Conservation (phyloP, 2,797 vertebrate species). For the Coreius guichenoti region DNA sequence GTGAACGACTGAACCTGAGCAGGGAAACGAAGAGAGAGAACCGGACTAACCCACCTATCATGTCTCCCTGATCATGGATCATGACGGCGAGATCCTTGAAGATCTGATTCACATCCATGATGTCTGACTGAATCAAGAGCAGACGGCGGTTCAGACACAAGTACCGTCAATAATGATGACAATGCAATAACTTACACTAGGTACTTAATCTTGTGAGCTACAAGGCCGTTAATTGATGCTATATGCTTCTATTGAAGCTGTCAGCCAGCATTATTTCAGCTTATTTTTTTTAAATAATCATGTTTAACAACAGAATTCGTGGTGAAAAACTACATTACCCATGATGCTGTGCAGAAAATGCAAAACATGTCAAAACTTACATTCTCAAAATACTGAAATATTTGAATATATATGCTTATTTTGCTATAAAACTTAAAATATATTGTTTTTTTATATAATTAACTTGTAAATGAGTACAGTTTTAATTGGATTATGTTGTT, state of each 20-base stretch:
- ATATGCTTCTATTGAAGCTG: no score
- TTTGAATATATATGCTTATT: no score
- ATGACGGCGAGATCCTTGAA: constrained; percentile 95
- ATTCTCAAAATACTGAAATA: no score
- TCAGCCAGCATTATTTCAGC: no score
- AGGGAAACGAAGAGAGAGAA: background rate
- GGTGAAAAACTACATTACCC: background rate
- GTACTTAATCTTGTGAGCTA: no score
- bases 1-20: background rate
- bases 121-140: constrained; percentile 82
- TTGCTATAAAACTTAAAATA: no score
- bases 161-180: background rate
- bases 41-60: constrained; percentile 83
- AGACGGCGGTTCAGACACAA: background rate
- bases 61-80: constrained; percentile 95
- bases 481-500: no score
- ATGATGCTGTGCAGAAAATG: background rate
- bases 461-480: no score
- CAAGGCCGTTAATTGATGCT: no score
- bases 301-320: background rate
- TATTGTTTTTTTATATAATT: no score
- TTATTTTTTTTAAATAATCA: no score
- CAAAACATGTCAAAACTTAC: background rate
- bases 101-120: constrained; percentile 95
- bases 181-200: no score